Percentiles rank a stretch among this genome's conserved stretches.
Evolutionary conservation across 2,888 invertebrate genomes (phyloP).

Genomic region (Drosophila acutilabella): DNA sequence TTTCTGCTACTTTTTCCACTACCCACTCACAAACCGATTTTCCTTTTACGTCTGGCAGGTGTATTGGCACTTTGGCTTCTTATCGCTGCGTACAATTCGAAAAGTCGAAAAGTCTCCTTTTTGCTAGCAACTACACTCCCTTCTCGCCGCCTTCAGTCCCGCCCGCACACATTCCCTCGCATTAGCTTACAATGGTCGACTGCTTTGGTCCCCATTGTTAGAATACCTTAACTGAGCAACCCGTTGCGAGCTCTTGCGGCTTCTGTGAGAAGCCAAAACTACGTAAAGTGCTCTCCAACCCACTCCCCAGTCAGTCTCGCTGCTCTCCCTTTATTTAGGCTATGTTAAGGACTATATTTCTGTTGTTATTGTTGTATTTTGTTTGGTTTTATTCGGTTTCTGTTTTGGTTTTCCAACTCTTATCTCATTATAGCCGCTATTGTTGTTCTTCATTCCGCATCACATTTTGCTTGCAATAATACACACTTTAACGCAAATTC

Average conservation of each 20-base stretch:
- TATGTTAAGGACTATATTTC: neutral
- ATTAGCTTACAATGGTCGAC: conserved; percentile 47
- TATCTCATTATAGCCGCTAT: conserved; percentile 56
- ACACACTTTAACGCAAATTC: neutral
- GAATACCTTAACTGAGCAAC: conserved; percentile 12
- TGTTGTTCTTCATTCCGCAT: conserved; percentile 45
- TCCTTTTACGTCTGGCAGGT: conserved; percentile 45
- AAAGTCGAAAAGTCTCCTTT: conserved; percentile 66
- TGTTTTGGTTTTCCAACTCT: conserved; percentile 39
- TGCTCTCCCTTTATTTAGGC: neutral
- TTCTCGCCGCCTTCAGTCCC: neutral
- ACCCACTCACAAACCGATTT: neutral
- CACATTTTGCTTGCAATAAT: conserved; percentile 35
- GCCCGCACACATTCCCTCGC: conserved; percentile 1
- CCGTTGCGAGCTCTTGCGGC: conserved; percentile 27
- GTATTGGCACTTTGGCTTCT: conserved; percentile 71
- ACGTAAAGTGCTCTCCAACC: conserved; percentile 30
- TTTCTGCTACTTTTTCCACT: neutral
- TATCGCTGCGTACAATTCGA: conserved; percentile 69
- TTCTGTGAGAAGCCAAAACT: conserved; percentile 36
- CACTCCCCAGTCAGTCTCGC: neutral
- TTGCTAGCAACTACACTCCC: neutral
- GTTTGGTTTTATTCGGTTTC: conserved; percentile 23
- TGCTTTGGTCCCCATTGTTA: conserved; percentile 56
- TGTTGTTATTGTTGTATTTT: conserved; percentile 5